Evolutionary conservation across 2,113 vertebrate genomes (phyloP), one percentile per base, ranked within the genome.

Genomic region (Notothenia rossii): DNA sequence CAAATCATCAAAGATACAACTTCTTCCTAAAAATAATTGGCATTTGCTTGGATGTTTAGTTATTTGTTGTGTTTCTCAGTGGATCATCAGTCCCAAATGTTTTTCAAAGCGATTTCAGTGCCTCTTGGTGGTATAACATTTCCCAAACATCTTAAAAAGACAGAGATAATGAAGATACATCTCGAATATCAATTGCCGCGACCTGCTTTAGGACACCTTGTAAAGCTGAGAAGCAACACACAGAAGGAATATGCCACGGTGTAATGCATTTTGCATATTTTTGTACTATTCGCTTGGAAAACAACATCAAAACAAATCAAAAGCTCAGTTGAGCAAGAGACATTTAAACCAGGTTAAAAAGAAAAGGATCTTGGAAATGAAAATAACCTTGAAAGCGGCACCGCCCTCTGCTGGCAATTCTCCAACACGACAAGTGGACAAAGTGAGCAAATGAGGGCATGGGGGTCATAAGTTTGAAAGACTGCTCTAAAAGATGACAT

Each of bases 351-450:
- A 36, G 10, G 17, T n/a, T 76, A 7, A 59, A 61, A 12, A 61
- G 5, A 56, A 20, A 5, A 3, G 61, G 60, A 9, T 18, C 12
- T 66, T 49, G 18, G 11, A 5, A 4, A 2, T 25, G 20, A 49
- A 13, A n/a, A 7, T 3, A 17, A 15, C 20, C 71, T 53, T 61
- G 55, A 80, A 77, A 83, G 60, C 22, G 1, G 72, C 53, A 83
- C 61, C 56, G 25, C 90, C 91, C 87, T 93, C 94, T 94, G 77
- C 76, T 92, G 94, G 82, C 18, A 40, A 18, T 3, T 33, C 13
- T 77, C 15, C 56, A 67, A 25, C 36, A 85, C 1, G 13, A 54
- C 72, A 81, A 15, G 9, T 14, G 6, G 20, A 36, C 10, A 29
- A 17, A 55, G 49, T 33, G 4, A 5, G 3, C 3, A 20, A 48